Percentiles rank a stretch among this genome's conserved stretches.
These are phyloP conservation scores for Sycophaga agraensis DNA, from an alignment of 1,140 invertebrate genomes.

Conservation along the genomic window DNA sequence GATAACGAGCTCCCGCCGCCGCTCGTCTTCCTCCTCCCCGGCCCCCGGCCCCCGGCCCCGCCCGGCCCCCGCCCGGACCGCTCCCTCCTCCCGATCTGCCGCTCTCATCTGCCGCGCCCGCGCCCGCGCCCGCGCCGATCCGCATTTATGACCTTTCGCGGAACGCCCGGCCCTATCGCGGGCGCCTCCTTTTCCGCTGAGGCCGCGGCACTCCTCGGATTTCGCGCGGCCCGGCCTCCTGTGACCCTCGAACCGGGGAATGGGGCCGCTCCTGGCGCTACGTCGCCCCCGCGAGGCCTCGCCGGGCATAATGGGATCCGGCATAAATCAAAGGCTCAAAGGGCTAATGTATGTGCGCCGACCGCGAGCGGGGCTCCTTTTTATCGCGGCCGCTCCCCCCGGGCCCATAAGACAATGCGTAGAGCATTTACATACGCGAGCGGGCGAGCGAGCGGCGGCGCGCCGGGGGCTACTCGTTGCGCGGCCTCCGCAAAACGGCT, in stretches of 20 bases:
- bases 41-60: neutral
- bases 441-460: conserved; percentile 17
- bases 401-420: conserved; percentile 29
- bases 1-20: conserved; percentile 27
- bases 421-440: conserved; percentile 34
- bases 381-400: conserved; percentile 41
- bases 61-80: neutral
- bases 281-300: neutral
- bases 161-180: too few relatives aligned
- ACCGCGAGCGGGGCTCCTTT: conserved; percentile 42
- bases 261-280: too few relatives aligned
- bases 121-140: too few relatives aligned
- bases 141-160: too few relatives aligned
- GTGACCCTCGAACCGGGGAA: too few relatives aligned
- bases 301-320: conserved; percentile 4
- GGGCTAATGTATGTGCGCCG: conserved; percentile 48
- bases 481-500: conserved; percentile 3
- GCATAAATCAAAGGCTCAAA: conserved; percentile 57
- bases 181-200: too few relatives aligned
- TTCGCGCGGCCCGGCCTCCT: too few relatives aligned
- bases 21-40: conserved; percentile 17
- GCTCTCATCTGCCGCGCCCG: conserved; percentile 1
- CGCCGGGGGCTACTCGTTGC: conserved; percentile 38
- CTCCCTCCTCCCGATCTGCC: too few relatives aligned
- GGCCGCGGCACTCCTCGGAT: too few relatives aligned